These are phyloP conservation scores for human (Homo sapiens) DNA, from an alignment of 2,113 vertebrate genomes.

Conservation along the genomic window GRCh38 chr9:88843001-88843500, in stretches of 20 bases:
- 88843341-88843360: neutral
- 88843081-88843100: neutral
- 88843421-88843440: neutral
- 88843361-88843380: neutral
- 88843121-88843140: neutral
- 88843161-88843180: neutral
- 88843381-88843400: neutral
- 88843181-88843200: neutral
- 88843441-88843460: neutral
- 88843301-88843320: neutral
- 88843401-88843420: neutral
- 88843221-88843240: neutral
- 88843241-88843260: neutral
- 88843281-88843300: neutral
- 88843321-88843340: neutral
- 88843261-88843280: neutral
- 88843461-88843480: neutral
- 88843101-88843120: neutral
- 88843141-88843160: neutral
- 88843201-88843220: neutral
- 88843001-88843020: neutral
- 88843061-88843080: neutral
- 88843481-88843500: neutral
- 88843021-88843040: neutral
- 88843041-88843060: neutral